Base-by-base conservation (phyloP, 92 coral and sea anemone species). In the Paragorgia papillata region DNA sequence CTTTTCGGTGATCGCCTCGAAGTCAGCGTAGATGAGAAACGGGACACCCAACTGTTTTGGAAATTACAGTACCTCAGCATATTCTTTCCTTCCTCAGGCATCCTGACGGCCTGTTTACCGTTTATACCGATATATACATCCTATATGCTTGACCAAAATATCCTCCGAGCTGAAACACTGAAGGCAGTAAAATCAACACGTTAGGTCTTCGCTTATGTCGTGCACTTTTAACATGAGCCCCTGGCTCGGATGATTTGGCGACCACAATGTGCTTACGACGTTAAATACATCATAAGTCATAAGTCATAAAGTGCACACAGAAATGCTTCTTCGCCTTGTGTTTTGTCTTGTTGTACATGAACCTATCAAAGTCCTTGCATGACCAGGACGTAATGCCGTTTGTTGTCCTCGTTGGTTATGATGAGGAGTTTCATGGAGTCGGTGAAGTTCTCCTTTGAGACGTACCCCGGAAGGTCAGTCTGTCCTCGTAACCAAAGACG, bases 401-500 rank as follows among this genome's bases (percentile, higher is more conserved):
- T 80, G 19, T 54, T 20, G 44, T n/a, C n/a, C n/a, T n/a, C n/a
- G n/a, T n/a, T n/a, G n/a, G n/a, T n/a, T n/a, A n/a, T n/a, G 39
- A 8, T 40, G 79, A 17, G 25, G n/a, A 86, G 43, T 9, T 76
- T 35, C 55, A 81, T 34, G 0, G 34, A 62, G 31, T 85, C 32
- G 0, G 30, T 50, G 49, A 1, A 78, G 12, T 35, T 67, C 58
- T 87, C 85, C 14, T 74, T 80, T 19, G 83, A 83, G 0, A 80
- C 28, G 17, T 79, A 57, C 0, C 83, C 58, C 0, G 88, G 91
- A 2, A 84, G 54, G 69, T 28, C 27, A 80, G 64, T 33, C 20
- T 32, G 43, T 53, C n/a, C n/a, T 80, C 85, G 59, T 84, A 84
- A 3, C 85, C 86, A 13, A 80, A 88, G 1, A 81, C 82, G 26